Percentiles rank a stretch among this genome's conserved stretches.
Conservation (phyloP, 2,888 invertebrate genomes). For the Parelbella ahira region DNA sequence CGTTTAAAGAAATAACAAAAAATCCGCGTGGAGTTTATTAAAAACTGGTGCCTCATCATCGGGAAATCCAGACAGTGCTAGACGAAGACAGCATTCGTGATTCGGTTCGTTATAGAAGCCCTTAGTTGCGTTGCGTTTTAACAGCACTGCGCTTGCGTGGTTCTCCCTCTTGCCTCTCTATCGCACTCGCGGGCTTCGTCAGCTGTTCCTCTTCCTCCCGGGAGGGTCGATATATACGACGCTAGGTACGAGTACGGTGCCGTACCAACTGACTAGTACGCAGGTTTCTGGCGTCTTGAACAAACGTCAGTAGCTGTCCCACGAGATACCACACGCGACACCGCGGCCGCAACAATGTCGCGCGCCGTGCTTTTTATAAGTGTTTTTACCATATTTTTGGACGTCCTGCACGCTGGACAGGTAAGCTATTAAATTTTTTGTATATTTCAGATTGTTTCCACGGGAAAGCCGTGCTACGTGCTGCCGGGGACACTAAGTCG, state of each 20-base stretch:
- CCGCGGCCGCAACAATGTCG: conserved; percentile 81
- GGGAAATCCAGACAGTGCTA: conserved; percentile 74
- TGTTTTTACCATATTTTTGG: conserved; percentile 81
- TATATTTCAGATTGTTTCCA: conserved; percentile 31
- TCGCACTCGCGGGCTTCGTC: conserved; percentile 36
- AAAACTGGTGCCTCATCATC: conserved; percentile 71
- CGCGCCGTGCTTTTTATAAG: conserved; percentile 81
- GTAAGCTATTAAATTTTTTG: conserved; percentile 55
- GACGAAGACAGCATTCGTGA: conserved; percentile 70
- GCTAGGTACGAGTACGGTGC: conserved; percentile 73
- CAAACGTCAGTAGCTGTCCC: conserved; percentile 57
- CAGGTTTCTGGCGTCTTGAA: conserved; percentile 69
- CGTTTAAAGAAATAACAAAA: too few species aligned
- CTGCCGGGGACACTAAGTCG: conserved; percentile 49
- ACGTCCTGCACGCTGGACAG: conserved; percentile 79
- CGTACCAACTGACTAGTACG: conserved; percentile 67
- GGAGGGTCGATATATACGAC: conserved; percentile 77
- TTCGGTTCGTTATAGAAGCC: conserved; percentile 54
- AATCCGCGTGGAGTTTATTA: conserved; percentile 33
- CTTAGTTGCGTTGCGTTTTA: conserved; percentile 53
- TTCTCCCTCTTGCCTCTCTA: conserved; percentile 53
- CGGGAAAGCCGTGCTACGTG: conserved; percentile 32
- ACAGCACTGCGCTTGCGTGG: conserved; percentile 70
- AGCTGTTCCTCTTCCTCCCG: conserved; percentile 54
- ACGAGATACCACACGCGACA: conserved; percentile 52